Evolutionary conservation across 2,888 invertebrate species (phyloP).

Genomic region (Ophion slaviceki): DNA sequence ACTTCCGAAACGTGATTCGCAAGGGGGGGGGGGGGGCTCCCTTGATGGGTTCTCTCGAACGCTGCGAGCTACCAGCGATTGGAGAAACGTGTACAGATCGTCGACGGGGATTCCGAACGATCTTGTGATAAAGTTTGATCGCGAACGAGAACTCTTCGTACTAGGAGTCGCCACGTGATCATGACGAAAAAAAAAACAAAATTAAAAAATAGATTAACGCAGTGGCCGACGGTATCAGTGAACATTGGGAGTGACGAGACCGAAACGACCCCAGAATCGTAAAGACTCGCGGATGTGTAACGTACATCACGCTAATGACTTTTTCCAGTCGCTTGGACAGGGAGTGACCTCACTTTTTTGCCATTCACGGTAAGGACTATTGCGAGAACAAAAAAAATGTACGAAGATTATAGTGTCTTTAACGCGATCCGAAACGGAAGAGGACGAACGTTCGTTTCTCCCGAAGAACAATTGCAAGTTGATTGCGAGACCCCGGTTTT

Average conservation of each 20-base stretch:
- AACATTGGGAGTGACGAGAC: constrained; percentile 34
- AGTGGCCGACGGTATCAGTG: background rate
- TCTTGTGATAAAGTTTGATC: constrained; percentile 61
- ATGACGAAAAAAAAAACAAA: background rate
- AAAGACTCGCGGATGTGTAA: constrained; percentile 71
- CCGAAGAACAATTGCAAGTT: constrained; percentile 25
- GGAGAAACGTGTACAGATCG: background rate
- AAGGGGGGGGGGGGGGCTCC: no score
- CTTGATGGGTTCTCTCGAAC: background rate
- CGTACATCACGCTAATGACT: constrained; percentile 69
- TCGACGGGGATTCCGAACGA: constrained; percentile 29
- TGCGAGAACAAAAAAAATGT: constrained; percentile 66
- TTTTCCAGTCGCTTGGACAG: constrained; percentile 29
- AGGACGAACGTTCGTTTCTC: constrained; percentile 3
- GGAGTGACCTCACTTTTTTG: constrained; percentile 54
- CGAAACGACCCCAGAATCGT: constrained; percentile 35
- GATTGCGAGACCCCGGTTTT: constrained; percentile 23
- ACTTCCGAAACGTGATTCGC: constrained; percentile 19
- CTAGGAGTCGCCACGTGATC: constrained; percentile 8
- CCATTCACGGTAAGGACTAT: constrained; percentile 60
- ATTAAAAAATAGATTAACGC: constrained; percentile 4
- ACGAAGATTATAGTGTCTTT: constrained; percentile 78
- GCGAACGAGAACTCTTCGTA: constrained; percentile 33
- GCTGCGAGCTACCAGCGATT: background rate
- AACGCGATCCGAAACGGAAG: constrained; percentile 59